A percentile compares a stretch with the other conserved stretches of the same genome.
These are phyloP conservation scores for Amphipoea lucens DNA, from an alignment of 2,888 invertebrate genomes.

Conservation along the genomic window DNA sequence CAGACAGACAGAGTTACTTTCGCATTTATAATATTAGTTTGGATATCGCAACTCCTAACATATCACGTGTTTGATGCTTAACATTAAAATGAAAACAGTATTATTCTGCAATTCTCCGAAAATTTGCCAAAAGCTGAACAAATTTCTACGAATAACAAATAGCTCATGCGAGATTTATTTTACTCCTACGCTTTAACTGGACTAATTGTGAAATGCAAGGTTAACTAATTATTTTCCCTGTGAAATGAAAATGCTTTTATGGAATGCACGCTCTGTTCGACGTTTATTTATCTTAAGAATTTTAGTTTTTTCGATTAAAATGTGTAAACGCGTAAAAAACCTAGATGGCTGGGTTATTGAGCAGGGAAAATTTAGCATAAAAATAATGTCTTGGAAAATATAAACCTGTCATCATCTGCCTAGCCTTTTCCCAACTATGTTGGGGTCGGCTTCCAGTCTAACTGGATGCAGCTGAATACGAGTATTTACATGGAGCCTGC, in stretches of 20 bases:
- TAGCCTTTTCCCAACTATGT: no score
- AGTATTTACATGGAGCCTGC: no score
- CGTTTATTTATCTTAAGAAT: background rate
- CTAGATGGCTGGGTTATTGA: background rate
- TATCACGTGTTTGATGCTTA: background rate
- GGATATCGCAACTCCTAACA: background rate
- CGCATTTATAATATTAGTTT: no score
- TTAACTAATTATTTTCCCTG: slow-evolving; percentile 13
- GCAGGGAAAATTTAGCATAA: background rate
- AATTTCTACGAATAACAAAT: slow-evolving; percentile 24
- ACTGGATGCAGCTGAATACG: no score
- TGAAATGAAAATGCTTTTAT: slow-evolving; percentile 6
- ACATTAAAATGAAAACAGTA: slow-evolving; percentile 17
- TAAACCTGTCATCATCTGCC: no score
- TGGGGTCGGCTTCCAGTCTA: no score
- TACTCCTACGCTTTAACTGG: slow-evolving; percentile 29
- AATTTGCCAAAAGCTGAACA: slow-evolving; percentile 18
- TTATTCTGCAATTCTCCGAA: slow-evolving; percentile 18
- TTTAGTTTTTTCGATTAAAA: no score
- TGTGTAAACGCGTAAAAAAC: background rate
- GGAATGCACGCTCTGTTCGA: background rate
- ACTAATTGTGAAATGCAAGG: slow-evolving; percentile 31
- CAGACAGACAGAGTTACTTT: no score
- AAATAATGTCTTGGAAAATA: no score
- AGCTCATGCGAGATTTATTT: slow-evolving; percentile 30